Conservation (phyloP, 23 tunicate species). For the Ciona savignyi region DNA sequence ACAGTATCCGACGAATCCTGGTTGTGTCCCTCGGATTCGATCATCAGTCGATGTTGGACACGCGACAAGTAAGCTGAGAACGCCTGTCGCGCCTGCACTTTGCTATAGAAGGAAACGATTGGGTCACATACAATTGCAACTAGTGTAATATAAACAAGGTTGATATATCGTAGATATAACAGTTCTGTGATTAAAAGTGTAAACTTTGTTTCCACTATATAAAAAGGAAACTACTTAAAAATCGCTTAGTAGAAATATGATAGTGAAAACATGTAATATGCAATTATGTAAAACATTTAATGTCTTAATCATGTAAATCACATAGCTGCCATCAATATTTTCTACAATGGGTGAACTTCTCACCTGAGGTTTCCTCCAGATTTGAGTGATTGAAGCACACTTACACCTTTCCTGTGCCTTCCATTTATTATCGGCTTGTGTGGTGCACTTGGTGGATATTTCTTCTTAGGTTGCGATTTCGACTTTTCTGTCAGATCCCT, state of each 20-base stretch:
- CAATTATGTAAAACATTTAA: too few relatives aligned
- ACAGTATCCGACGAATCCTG: slow-evolving; percentile 45
- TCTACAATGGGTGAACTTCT: too few relatives aligned
- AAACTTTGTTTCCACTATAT: too few relatives aligned
- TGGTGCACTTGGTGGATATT: background rate
- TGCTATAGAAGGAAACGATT: slow-evolving; percentile 23
- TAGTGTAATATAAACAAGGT: too few relatives aligned
- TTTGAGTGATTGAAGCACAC: background rate
- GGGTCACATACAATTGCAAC: too few relatives aligned
- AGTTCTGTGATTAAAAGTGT: slow-evolving; percentile 37
- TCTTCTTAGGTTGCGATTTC: background rate
- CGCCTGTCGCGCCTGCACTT: slow-evolving; percentile 92
- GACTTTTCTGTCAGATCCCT: background rate
- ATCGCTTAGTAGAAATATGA: too few relatives aligned
- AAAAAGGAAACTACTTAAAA: too few relatives aligned
- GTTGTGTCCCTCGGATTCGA: slow-evolving; percentile 61
- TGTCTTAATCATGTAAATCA: too few relatives aligned
- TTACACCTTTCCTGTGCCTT: background rate
- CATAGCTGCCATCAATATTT: too few relatives aligned
- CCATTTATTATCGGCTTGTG: background rate
- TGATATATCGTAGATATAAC: too few relatives aligned
- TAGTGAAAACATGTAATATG: too few relatives aligned
- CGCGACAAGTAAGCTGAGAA: slow-evolving; percentile 86
- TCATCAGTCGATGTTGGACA: slow-evolving; percentile 78
- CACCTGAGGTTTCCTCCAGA: background rate